These are phyloP conservation scores for Andrena flavipes DNA, from an alignment of 2,888 invertebrate species.

Conservation along the genomic window DNA sequence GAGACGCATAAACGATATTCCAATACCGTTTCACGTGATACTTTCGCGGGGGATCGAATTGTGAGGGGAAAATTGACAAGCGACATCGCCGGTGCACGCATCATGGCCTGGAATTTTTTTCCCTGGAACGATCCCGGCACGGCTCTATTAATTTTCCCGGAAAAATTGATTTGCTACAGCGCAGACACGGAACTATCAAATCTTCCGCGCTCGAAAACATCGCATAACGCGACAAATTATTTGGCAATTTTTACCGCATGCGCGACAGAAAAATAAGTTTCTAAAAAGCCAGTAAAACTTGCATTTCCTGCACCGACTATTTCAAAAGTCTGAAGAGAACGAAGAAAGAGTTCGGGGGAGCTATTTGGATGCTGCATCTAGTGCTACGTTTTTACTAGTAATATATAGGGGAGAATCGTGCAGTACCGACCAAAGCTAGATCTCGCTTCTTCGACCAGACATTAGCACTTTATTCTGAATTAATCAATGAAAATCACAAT, in stretches of 20 bases:
- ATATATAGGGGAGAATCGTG: too few relatives aligned
- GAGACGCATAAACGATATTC: slow-evolving; percentile 74
- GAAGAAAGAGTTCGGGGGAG: too few relatives aligned
- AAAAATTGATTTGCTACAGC: slow-evolving; percentile 40
- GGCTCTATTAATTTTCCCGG: too few relatives aligned
- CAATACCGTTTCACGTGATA: slow-evolving; percentile 69
- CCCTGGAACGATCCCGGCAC: neutral
- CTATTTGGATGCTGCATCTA: too few relatives aligned
- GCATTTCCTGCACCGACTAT: neutral
- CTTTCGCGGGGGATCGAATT: slow-evolving; percentile 56
- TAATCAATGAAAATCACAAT: too few relatives aligned
- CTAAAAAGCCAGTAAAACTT: neutral
- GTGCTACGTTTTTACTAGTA: too few relatives aligned
- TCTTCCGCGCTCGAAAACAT: slow-evolving; percentile 3
- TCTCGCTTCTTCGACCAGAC: too few relatives aligned
- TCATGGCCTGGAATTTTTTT: slow-evolving; percentile 22
- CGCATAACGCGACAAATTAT: neutral
- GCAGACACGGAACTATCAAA: slow-evolving; percentile 2
- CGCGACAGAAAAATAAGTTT: neutral
- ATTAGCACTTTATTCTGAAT: too few relatives aligned
- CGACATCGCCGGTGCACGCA: slow-evolving; percentile 36
- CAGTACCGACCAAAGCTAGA: too few relatives aligned
- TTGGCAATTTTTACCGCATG: neutral
- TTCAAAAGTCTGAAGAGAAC: too few relatives aligned
- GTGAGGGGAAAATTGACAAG: slow-evolving; percentile 66